These are phyloP conservation scores for Chauna torquata DNA, from an alignment of 2,113 vertebrate genomes.

Conservation along the genomic window DNA sequence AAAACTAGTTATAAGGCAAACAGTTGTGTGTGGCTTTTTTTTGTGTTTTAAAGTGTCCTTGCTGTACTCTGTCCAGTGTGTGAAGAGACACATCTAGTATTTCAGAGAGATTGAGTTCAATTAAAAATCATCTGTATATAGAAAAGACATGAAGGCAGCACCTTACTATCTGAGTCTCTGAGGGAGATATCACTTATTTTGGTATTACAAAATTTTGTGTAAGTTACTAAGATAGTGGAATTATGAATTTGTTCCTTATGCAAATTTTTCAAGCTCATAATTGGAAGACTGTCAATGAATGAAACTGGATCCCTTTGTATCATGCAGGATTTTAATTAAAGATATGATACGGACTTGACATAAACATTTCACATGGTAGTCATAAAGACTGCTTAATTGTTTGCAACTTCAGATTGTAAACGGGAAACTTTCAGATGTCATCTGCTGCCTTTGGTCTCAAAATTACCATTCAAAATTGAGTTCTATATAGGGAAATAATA, in stretches of 20 bases:
- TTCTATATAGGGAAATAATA: background rate
- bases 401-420: background rate
- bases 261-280: background rate
- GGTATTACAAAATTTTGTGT: background rate
- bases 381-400: background rate
- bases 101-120: background rate
- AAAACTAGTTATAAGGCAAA: background rate
- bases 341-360: background rate
- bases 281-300: background rate
- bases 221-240: background rate
- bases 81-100: background rate
- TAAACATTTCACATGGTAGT: background rate
- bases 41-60: background rate
- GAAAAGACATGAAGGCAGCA: background rate
- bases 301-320: background rate
- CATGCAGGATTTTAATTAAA: background rate
- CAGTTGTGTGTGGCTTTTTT: background rate
- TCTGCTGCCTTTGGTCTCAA: background rate
- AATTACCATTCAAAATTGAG: background rate
- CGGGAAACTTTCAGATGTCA: background rate
- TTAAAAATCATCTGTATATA: background rate
- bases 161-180: background rate
- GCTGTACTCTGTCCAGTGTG: background rate
- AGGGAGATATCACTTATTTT: too few relatives aligned
- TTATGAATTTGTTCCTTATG: background rate